These are phyloP conservation scores for Antheraea yamamai DNA, from an alignment of 2,888 invertebrate species.

Conservation along the genomic window DNA sequence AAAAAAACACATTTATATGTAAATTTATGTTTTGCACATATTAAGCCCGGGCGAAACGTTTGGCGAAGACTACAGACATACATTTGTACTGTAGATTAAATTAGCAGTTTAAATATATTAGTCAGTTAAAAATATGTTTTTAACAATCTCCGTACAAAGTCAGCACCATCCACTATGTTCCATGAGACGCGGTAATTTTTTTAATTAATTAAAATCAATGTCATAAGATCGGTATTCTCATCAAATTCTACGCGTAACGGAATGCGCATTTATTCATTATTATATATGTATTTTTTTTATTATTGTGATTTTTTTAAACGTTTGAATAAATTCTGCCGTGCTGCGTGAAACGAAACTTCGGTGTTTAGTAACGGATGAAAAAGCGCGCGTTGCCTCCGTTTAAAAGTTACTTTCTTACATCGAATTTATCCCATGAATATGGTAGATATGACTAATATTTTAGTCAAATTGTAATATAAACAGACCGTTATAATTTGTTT, in stretches of 20 bases:
- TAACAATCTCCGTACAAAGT: neutral
- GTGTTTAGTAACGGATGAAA: neutral
- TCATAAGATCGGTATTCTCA: neutral
- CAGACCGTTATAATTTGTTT: neutral
- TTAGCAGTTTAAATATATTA: neutral
- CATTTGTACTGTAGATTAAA: no score
- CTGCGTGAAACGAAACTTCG: neutral
- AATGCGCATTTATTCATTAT: constrained; percentile 3
- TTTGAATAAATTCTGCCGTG: neutral
- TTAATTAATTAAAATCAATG: neutral
- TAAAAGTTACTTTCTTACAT: neutral
- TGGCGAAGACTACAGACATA: no score
- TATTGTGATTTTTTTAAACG: neutral
- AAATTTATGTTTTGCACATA: no score
- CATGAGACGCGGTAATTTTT: neutral
- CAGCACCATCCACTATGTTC: neutral
- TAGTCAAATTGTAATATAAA: neutral
- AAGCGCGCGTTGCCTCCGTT: neutral
- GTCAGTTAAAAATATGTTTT: neutral
- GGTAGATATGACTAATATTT: no score
- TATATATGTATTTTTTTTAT: neutral
- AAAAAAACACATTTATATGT: no score
- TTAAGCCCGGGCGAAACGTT: no score
- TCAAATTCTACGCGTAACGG: neutral
- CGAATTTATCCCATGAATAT: neutral